These are phyloP conservation scores for Pediacus dermestoides DNA, from an alignment of 2,888 invertebrate species.

Conservation along the genomic window DNA sequence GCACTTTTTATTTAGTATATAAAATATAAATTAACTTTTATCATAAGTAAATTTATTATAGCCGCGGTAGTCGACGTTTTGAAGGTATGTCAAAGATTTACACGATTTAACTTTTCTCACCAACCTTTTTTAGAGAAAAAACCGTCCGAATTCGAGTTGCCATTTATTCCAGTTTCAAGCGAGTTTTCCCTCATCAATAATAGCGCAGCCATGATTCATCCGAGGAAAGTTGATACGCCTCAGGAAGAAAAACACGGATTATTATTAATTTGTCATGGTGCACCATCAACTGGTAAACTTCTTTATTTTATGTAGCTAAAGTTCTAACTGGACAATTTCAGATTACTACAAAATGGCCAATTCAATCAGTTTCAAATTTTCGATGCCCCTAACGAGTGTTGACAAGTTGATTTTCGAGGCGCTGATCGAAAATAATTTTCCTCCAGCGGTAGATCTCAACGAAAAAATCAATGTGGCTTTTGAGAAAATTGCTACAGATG, in stretches of 20 bases:
- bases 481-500: slow-evolving; percentile 26
- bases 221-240: no score
- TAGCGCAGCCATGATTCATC: no score
- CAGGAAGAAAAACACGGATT: slow-evolving; percentile 34
- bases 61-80: no score
- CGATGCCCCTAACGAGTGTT: slow-evolving; percentile 52
- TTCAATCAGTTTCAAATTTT: slow-evolving; percentile 47
- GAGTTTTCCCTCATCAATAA: no score
- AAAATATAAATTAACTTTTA: no score
- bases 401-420: slow-evolving; percentile 54
- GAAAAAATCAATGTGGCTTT: slow-evolving; percentile 33
- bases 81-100: no score
- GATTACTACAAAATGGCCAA: slow-evolving; percentile 41
- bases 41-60: no score
- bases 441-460: slow-evolving; percentile 35
- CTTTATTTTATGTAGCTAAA: slow-evolving; percentile 4
- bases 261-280: slow-evolving; percentile 51
- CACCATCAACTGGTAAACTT: slow-evolving; percentile 45
- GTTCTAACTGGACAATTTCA: slow-evolving; percentile 21
- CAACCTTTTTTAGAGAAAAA: no score
- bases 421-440: slow-evolving; percentile 34
- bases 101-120: no score
- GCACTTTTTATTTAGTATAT: no score
- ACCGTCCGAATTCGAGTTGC: no score
- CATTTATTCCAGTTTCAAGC: no score